Percentiles rank a stretch among this genome's conserved stretches.
Evolutionary conservation across 2,797 vertebrate species (phyloP).

Genomic region (Epinephelus coioides): DNA sequence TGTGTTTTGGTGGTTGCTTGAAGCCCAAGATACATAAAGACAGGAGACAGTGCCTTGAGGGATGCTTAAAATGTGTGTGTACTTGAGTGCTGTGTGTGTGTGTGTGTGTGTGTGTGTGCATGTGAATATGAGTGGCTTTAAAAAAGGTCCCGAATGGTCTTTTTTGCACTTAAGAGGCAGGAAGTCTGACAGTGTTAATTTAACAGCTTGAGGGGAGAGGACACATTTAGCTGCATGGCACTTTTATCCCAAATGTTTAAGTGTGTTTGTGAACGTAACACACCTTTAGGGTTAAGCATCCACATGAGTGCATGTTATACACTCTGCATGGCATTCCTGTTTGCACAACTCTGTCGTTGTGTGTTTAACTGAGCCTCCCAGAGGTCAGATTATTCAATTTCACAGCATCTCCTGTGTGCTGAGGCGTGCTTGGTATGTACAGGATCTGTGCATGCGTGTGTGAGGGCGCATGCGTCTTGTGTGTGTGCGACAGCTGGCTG

Average conservation of each 20-base stretch:
- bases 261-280: not conserved
- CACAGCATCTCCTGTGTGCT: slow-evolving; percentile 29
- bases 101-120: slow-evolving; percentile 3
- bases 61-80: slow-evolving; percentile 52
- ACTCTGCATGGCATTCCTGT: not conserved
- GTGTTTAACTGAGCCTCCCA: slow-evolving; percentile 16
- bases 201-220: not conserved
- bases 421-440: slow-evolving; percentile 37
- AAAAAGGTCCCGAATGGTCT: slow-evolving; percentile 23
- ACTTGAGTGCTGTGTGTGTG: slow-evolving; percentile 30
- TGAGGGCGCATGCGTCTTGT: not conserved
- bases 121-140: slow-evolving; percentile 18
- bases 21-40: slow-evolving; percentile 57
- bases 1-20: slow-evolving; percentile 57
- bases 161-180: slow-evolving; percentile 21
- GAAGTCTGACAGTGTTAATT: slow-evolving; percentile 23
- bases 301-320: not conserved
- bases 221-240: not conserved
- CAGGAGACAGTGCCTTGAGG: slow-evolving; percentile 58
- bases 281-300: not conserved
- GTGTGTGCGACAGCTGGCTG: slow-evolving; percentile 66
- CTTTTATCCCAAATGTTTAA: not conserved
- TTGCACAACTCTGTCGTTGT: not conserved
- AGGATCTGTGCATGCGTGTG: slow-evolving; percentile 21
- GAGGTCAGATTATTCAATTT: slow-evolving; percentile 43